Conservation (phyloP, 2,113 vertebrate species). For the Psilopsiagon aurifrons region DNA sequence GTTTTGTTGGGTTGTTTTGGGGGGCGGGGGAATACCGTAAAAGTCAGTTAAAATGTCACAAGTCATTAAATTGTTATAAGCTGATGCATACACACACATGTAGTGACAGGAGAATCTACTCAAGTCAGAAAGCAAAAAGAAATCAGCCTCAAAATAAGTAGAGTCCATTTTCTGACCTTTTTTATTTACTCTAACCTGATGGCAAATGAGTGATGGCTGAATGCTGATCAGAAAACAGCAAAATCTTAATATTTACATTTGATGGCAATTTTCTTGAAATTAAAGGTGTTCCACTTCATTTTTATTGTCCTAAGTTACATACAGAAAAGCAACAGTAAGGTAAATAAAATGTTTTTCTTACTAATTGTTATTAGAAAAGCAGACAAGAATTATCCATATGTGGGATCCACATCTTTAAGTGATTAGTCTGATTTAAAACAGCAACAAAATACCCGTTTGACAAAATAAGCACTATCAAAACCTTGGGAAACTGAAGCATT, state of each 20-base stretch:
- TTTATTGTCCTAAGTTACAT: neutral
- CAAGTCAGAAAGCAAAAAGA: neutral
- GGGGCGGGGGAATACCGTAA: neutral
- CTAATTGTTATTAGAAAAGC: neutral
- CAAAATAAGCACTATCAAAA: neutral
- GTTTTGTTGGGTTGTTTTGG: neutral
- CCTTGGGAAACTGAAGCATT: neutral
- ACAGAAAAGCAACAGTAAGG: neutral
- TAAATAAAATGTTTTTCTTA: neutral
- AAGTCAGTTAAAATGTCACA: neutral
- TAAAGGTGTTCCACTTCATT: neutral
- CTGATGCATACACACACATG: neutral
- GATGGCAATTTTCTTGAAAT: neutral
- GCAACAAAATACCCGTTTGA: neutral
- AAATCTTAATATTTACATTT: neutral
- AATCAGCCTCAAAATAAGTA: neutral
- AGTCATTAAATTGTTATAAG: neutral
- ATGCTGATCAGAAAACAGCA: neutral
- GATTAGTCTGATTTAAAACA: neutral
- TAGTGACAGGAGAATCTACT: neutral
- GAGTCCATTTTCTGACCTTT: neutral
- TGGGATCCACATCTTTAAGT: neutral
- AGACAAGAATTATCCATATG: neutral
- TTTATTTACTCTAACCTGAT: neutral
- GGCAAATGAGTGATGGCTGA: neutral